These are phyloP conservation scores for Lepidiolamprologus cunningtoni DNA, from an alignment of 2,113 vertebrate genomes.

Conservation along the genomic window DNA sequence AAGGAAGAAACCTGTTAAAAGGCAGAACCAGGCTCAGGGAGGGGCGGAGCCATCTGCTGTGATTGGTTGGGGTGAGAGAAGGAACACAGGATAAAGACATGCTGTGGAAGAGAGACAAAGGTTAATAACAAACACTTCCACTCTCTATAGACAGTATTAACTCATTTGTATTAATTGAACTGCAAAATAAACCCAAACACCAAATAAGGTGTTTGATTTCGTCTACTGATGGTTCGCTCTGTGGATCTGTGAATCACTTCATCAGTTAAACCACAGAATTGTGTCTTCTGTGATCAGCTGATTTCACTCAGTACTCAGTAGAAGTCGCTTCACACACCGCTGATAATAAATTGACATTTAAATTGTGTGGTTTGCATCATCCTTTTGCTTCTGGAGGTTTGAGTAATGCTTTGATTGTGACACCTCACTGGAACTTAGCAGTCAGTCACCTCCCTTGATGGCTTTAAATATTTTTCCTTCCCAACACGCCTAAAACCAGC, in stretches of 20 bases:
- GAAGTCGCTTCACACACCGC: not conserved
- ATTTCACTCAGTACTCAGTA: not conserved
- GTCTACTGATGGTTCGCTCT: not conserved
- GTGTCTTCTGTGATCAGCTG: not conserved
- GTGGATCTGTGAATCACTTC: not conserved
- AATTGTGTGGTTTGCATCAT: not conserved
- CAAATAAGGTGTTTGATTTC: not conserved
- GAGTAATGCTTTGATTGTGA: not conserved
- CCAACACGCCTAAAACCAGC: fast-evolving
- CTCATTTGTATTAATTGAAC: not conserved
- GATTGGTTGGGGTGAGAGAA: not conserved
- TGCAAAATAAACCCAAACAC: not conserved
- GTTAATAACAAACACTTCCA: not conserved
- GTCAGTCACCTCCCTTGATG: not conserved
- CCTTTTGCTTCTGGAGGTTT: not conserved
- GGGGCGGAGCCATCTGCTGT: not conserved
- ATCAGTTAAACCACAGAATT: not conserved
- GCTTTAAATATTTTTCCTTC: not conserved
- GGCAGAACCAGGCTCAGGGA: too few relatives aligned
- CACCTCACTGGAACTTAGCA: not conserved
- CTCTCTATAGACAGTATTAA: not conserved
- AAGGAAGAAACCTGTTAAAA: too few relatives aligned
- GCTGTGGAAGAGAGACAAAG: not conserved
- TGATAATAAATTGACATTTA: not conserved
- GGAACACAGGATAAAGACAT: not conserved